These are phyloP conservation scores for Anthonomus grandis DNA, from an alignment of 1,140 invertebrate genomes.

Conservation along the genomic window DNA sequence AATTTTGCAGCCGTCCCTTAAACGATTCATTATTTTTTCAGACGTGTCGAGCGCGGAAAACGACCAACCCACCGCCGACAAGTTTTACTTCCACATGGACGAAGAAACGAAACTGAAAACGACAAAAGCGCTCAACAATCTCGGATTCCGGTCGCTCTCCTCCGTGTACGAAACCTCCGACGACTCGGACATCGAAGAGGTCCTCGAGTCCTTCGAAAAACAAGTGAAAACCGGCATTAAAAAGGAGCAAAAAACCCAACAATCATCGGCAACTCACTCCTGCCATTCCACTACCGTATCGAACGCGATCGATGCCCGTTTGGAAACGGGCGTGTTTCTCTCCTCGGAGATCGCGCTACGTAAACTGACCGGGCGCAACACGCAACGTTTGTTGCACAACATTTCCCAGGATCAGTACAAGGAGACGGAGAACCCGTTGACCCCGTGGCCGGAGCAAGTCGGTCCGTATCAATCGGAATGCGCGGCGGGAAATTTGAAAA, in stretches of 20 bases:
- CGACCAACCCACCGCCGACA: neutral
- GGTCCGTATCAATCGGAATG: slow-evolving; percentile 43
- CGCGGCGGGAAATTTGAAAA: slow-evolving; percentile 46
- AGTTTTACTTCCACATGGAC: slow-evolving; percentile 1
- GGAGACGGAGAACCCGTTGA: slow-evolving; percentile 44
- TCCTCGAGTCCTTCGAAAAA: slow-evolving; percentile 64
- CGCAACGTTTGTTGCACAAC: slow-evolving; percentile 57
- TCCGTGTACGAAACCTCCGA: slow-evolving; percentile 69
- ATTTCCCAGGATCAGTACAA: slow-evolving; percentile 42
- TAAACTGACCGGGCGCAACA: slow-evolving; percentile 60
- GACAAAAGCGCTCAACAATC: slow-evolving; percentile 29
- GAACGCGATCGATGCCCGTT: slow-evolving; percentile 69
- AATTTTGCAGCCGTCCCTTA: no score
- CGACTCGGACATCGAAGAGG: slow-evolving; percentile 69
- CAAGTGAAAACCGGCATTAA: slow-evolving; percentile 6
- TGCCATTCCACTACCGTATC: slow-evolving; percentile 55
- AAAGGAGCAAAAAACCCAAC: slow-evolving; percentile 27
- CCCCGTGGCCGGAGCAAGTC: slow-evolving; percentile 50
- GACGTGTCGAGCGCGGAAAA: neutral
- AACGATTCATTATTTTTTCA: neutral
- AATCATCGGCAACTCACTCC: no score
- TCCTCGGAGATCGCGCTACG: slow-evolving; percentile 69
- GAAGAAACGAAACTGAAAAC: slow-evolving; percentile 8
- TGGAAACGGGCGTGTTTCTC: slow-evolving; percentile 72
- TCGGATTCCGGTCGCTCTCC: slow-evolving; percentile 50